Evolutionary conservation across 2,113 vertebrate genomes (phyloP), one percentile per base, ranked within the genome.

Genomic region (Lasiurus cinereus): DNA sequence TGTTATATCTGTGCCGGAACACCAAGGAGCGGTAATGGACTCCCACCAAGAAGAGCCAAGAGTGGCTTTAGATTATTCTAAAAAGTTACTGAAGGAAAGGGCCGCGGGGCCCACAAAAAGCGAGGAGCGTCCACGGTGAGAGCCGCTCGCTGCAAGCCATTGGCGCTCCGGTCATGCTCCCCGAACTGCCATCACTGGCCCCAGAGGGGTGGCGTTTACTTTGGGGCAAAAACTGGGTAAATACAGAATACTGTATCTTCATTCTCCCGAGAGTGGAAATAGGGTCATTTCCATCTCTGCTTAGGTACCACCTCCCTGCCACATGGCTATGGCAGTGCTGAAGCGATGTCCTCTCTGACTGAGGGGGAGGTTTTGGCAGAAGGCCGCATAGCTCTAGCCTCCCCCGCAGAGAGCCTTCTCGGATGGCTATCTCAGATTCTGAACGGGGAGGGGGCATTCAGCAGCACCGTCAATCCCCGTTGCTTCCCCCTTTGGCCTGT

Each of bases 321-420:
- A 27, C 11, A 52, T 91, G 29, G 56, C 74, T 80, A 24, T 66
- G 82, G 80, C 84, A 66, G 36, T 77, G n/a, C 66, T 64, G 46
- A 79, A 94, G 80, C 70, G n/a, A 0, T 31, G 15, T 48, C 79
- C 6, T 73, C 43, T 39, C 15, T 77, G 69, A 76, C 72, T 88
- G 48, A 83, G 84, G 82, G 69, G 48, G 80, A 67, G 52, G 46
- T 89, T 46, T 91, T 92, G 89, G 79, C 87, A 84, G 70, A 83
- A 59, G 59, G 80, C 77, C 46, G n/a, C 83, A 8, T 31, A 78
- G 21, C 78, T 91, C 21, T 50, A 36, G 22, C 39, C 8, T 66
- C 36, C 48, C 89, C 54, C 56, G 69, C 29, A 74, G 66, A 64
- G 66, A 64, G 33, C 67, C 56, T 86, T 36, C 21, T 33, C 83